Percentiles rank a stretch among this genome's conserved stretches.
Conservation (phyloP, 2,113 vertebrate genomes). For the Chroicocephalus ridibundus region DNA sequence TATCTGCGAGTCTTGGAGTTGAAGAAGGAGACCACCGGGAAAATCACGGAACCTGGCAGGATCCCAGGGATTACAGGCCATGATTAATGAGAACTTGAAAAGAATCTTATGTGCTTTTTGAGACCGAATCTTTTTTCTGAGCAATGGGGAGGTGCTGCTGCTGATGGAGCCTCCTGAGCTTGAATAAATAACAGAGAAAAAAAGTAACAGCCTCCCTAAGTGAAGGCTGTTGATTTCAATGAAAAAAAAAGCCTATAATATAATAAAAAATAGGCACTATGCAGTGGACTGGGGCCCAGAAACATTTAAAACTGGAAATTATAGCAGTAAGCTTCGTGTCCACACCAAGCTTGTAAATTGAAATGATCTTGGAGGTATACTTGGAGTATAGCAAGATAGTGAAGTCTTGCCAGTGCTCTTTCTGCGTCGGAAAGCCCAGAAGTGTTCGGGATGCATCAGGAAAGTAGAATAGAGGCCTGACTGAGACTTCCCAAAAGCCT, state of each 20-base stretch:
- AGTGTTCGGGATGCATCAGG: neutral
- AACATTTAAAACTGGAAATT: neutral
- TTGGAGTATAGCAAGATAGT: neutral
- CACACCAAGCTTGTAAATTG: neutral
- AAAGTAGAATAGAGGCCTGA: neutral
- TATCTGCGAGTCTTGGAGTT: neutral
- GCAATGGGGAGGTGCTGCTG: neutral
- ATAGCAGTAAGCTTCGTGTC: neutral
- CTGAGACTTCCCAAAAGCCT: neutral
- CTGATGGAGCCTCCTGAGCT: neutral
- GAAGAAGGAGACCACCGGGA: constrained; percentile 24
- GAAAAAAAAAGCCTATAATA: neutral
- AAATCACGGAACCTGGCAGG: neutral
- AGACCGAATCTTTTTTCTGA: neutral
- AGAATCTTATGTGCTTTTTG: constrained; percentile 9
- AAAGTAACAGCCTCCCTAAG: neutral
- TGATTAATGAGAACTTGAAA: constrained; percentile 42
- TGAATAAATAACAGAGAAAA: neutral
- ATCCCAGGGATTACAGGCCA: constrained; percentile 6
- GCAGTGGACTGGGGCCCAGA: neutral
- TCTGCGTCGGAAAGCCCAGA: neutral
- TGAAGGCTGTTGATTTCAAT: neutral
- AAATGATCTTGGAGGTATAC: neutral
- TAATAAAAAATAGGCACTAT: neutral
- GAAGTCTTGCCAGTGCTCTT: neutral